Percentiles rank a stretch among this genome's conserved stretches.
Conservation (phyloP, 2,797 vertebrate species). For the Bradypodion ventrale region DNA sequence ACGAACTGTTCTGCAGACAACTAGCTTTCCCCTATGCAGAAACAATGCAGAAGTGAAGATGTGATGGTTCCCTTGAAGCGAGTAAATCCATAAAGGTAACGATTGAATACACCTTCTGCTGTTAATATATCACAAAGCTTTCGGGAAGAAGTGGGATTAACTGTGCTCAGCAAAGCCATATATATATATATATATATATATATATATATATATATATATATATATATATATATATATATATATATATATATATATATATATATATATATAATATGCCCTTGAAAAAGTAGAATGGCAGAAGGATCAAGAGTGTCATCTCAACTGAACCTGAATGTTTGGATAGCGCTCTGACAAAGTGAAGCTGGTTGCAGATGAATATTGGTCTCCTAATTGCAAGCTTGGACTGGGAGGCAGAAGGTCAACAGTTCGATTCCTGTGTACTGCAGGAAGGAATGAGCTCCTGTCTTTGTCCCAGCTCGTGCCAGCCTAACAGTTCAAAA, state of each 20-base stretch:
- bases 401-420: no score
- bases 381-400: not conserved
- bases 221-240: not conserved
- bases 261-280: constrained; percentile 28
- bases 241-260: not conserved
- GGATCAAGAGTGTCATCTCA: not conserved
- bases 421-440: no score
- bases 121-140: not conserved
- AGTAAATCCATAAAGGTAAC: no score
- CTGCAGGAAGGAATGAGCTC: no score
- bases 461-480: no score
- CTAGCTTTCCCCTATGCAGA: no score
- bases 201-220: not conserved
- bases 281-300: constrained; percentile 39
- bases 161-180: fast-evolving
- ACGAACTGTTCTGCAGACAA: no score
- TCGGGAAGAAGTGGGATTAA: not conserved
- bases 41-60: no score
- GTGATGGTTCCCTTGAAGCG: no score
- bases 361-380: not conserved
- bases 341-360: not conserved
- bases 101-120: not conserved
- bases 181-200: not conserved
- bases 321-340: not conserved
- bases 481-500: no score